Percentiles rank a stretch among this genome's conserved stretches.
phyloP scores from a whole-genome alignment of 2,113 vertebrate genomes.

The Oncorhynchus nerka region DNA sequence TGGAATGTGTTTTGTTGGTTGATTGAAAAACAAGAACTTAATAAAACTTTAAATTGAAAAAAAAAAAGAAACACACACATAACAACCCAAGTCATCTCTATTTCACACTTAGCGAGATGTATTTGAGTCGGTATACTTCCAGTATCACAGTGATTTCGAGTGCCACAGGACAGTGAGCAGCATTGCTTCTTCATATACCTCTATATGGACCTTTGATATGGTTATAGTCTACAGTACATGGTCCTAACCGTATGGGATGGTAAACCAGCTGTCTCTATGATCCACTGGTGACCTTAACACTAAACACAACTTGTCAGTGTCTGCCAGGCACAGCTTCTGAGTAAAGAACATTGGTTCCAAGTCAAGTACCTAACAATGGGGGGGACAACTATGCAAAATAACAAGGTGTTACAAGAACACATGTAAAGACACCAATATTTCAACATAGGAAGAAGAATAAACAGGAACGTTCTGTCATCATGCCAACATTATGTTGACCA shows the following conservation, averaged over 20 bases:
- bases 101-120: not conserved
- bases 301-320: too few relatives aligned
- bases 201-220: slow-evolving; percentile 25
- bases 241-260: not conserved
- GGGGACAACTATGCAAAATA: not conserved
- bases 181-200: not conserved
- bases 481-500: slow-evolving; percentile 9
- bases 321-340: too few relatives aligned
- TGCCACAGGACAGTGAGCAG: slow-evolving; percentile 38
- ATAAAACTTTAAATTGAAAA: too few relatives aligned
- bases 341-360: not conserved
- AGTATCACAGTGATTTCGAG: not conserved
- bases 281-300: too few relatives aligned
- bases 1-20: too few relatives aligned
- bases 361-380: not conserved
- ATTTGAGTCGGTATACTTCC: not conserved
- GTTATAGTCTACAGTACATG: slow-evolving; percentile 12
- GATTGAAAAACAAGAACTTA: too few relatives aligned
- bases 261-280: too few relatives aligned
- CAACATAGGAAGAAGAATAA: slow-evolving; percentile 1
- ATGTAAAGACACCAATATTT: not conserved
- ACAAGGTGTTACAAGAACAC: not conserved
- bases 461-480: not conserved
- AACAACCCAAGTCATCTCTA: not conserved
- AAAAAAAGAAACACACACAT: too few relatives aligned